A percentile compares a stretch with the other conserved stretches of the same genome.
These are phyloP conservation scores for Ypsolopha scabrella DNA, from an alignment of 2,888 invertebrate genomes.

Conservation along the genomic window DNA sequence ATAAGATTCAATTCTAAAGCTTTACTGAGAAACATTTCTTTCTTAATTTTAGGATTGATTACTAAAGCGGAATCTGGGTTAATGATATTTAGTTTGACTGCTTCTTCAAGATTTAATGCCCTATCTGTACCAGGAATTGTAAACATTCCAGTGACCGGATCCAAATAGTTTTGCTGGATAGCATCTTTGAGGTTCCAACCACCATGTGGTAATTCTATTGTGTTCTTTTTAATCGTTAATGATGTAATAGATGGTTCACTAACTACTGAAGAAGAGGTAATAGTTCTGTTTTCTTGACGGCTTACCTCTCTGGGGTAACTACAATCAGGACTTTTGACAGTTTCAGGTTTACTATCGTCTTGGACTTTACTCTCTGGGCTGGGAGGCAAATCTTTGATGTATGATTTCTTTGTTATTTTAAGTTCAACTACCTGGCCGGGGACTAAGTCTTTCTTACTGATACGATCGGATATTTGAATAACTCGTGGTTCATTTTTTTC, in stretches of 20 bases:
- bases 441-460: slow-evolving; percentile 42
- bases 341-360: slow-evolving; percentile 65
- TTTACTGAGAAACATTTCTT: slow-evolving; percentile 75
- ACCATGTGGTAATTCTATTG: slow-evolving; percentile 83
- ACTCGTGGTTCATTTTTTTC: slow-evolving; percentile 64
- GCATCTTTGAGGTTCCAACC: slow-evolving; percentile 89
- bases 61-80: slow-evolving; percentile 87
- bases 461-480: slow-evolving; percentile 47
- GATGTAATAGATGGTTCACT: slow-evolving; percentile 63
- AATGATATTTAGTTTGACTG: slow-evolving; percentile 86
- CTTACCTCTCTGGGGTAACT: slow-evolving; percentile 31
- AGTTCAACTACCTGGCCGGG: slow-evolving; percentile 63
- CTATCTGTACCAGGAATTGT: slow-evolving; percentile 89
- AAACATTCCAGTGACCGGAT: slow-evolving; percentile 86
- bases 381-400: slow-evolving; percentile 53
- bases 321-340: slow-evolving; percentile 69
- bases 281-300: slow-evolving; percentile 42
- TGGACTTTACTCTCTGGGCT: slow-evolving; percentile 62
- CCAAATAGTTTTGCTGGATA: slow-evolving; percentile 84
- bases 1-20: slow-evolving; percentile 85
- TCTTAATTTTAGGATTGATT: slow-evolving; percentile 79
- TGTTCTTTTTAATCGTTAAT: slow-evolving; percentile 73
- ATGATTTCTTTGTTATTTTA: slow-evolving; percentile 65
- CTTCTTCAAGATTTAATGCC: slow-evolving; percentile 87
- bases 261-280: slow-evolving; percentile 47